Evolutionary conservation across 1,140 invertebrate species (phyloP), one percentile per base, ranked within the genome.

Genomic region (Plutomurus gul): DNA sequence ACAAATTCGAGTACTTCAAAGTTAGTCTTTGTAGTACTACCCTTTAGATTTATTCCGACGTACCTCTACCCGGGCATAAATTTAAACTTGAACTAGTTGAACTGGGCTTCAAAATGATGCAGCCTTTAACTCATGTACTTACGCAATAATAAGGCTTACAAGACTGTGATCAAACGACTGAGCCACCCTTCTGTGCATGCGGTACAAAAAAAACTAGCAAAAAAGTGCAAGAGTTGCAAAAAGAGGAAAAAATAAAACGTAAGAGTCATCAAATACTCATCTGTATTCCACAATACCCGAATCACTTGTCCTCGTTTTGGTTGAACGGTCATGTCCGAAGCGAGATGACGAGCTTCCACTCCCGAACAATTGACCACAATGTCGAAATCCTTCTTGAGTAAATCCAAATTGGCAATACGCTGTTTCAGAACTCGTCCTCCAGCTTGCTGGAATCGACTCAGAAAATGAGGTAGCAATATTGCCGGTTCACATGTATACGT

Each of bases 351-450:
- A 6, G 92, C 89, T 10, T 88, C 89, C 0, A 94, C 84, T 1
- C 93, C 93, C 25, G 89, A 89, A 83, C 93, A 94, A 85, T 95
- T 94, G 27, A 94, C 87, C 36, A 95, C 87, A 1, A 92, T 87
- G 85, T 93, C 90, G 84, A 88, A 93, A 7, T 86, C 86, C 1
- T 87, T 84, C 0, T 87, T 81, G 0, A 91, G 84, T 77, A 90
- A 87, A 7, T 88, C 81, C 2, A 93, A 85, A 36, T 88, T 86
- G 1, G 84, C 82, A 13, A 93, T 85, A 76, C 88, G 89, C 75
- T 85, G 86, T 20, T 86, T 85, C 6, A 87, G 47, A 8, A 92
- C 78, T 47, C 86, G 84, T 1, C 92, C 92, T 10, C 91, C 89
- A 0, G 86, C 84, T 2, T 84, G 81, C 25, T 83, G 78, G 78